Percentiles rank a stretch among this genome's conserved stretches.
Conservation (phyloP, 2,113 vertebrate genomes). For the Anser cygnoides region DNA sequence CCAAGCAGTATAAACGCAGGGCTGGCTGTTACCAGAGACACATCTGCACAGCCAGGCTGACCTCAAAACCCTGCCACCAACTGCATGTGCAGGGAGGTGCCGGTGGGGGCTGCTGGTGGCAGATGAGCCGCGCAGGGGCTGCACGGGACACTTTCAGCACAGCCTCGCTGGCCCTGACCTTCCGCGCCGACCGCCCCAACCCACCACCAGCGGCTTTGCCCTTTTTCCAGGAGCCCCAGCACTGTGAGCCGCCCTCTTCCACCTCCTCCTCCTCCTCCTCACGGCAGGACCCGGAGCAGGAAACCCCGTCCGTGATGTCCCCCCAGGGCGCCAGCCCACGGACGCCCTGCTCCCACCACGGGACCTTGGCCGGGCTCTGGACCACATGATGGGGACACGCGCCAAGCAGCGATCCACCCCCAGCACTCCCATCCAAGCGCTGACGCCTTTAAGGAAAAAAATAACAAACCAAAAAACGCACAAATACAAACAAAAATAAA, state of each 20-base stretch:
- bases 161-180: not conserved
- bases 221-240: too few species aligned
- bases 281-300: not conserved
- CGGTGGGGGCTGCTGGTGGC: not conserved
- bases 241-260: not conserved
- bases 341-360: not conserved
- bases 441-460: not conserved
- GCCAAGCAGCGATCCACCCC: not conserved
- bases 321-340: not conserved
- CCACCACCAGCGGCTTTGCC: not conserved
- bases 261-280: not conserved
- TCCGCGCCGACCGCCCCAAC: not conserved
- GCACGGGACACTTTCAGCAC: not conserved
- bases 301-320: accelerated
- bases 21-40: not conserved
- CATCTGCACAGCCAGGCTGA: accelerated
- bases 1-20: not conserved
- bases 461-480: not conserved
- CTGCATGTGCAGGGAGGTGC: accelerated
- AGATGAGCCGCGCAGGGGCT: not conserved
- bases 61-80: not conserved
- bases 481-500: not conserved
- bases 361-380: accelerated
- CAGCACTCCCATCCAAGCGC: not conserved
- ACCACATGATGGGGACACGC: accelerated